Evolutionary conservation across 2,888 invertebrate species (phyloP).

Genomic region (Rhynchonema sp.): DNA sequence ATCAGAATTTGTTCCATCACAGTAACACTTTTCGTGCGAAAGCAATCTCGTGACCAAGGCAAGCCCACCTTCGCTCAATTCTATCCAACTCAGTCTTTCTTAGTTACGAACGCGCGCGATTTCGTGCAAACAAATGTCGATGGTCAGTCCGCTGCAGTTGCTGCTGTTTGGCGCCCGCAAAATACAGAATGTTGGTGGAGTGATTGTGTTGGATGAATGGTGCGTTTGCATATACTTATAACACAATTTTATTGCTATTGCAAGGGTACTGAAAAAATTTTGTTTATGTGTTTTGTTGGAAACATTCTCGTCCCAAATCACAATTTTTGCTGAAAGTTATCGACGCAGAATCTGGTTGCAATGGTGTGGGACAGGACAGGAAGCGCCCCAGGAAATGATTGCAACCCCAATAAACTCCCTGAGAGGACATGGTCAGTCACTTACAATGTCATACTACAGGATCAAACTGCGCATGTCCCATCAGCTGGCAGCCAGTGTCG

Average conservation of each 20-base stretch:
- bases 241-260: neutral
- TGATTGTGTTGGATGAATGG: slow-evolving; percentile 77
- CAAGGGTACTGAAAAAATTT: neutral
- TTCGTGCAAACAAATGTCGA: slow-evolving; percentile 83
- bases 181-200: slow-evolving; percentile 46
- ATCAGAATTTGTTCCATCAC: too few species aligned
- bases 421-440: too few species aligned
- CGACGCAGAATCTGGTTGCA: too few species aligned
- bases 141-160: slow-evolving; percentile 80
- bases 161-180: slow-evolving; percentile 76
- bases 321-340: neutral
- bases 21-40: too few species aligned
- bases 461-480: slow-evolving; percentile 69
- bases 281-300: neutral
- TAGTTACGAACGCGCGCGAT: slow-evolving; percentile 76
- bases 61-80: too few species aligned
- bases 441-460: slow-evolving; percentile 31
- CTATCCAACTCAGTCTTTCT: slow-evolving; percentile 3
- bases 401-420: too few species aligned
- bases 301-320: neutral
- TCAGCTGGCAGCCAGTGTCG: slow-evolving; percentile 53
- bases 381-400: too few species aligned
- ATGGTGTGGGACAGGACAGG: too few species aligned
- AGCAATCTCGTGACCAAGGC: too few species aligned
- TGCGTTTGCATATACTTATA: slow-evolving; percentile 20